A percentile compares a stretch with the other conserved stretches of the same genome.
Evolutionary conservation across 2,113 vertebrate species (phyloP).

Genomic region (Hemichromis elongatus): DNA sequence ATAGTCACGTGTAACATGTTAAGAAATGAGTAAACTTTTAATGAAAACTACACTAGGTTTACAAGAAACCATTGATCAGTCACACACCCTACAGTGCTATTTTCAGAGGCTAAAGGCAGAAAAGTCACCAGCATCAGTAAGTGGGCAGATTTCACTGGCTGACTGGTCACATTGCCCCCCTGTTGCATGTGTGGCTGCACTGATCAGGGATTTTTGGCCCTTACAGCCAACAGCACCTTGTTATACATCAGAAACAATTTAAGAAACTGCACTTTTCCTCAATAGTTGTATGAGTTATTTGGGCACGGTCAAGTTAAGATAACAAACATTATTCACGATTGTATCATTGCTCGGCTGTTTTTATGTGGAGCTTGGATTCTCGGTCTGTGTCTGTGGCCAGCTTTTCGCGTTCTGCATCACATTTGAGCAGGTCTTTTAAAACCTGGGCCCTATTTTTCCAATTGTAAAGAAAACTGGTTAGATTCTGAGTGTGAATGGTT

Average conservation of each 20-base stretch:
- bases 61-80: background rate
- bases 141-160: background rate
- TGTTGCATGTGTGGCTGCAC: background rate
- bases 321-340: background rate
- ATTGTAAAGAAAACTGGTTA: rapidly evolving
- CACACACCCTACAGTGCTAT: rapidly evolving
- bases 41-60: background rate
- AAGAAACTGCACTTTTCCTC: background rate
- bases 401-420: rapidly evolving
- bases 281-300: background rate
- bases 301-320: background rate
- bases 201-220: background rate
- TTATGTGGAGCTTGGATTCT: background rate
- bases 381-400: background rate
- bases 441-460: rapidly evolving
- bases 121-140: background rate
- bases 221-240: background rate
- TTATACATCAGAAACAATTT: rapidly evolving
- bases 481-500: background rate
- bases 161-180: background rate
- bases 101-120: background rate
- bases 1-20: background rate
- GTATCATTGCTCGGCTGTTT: background rate
- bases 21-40: background rate
- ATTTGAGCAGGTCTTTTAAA: background rate